phyloP scores from a whole-genome alignment of 2,888 invertebrate species.

The Shargacucullia verbasci region DNA sequence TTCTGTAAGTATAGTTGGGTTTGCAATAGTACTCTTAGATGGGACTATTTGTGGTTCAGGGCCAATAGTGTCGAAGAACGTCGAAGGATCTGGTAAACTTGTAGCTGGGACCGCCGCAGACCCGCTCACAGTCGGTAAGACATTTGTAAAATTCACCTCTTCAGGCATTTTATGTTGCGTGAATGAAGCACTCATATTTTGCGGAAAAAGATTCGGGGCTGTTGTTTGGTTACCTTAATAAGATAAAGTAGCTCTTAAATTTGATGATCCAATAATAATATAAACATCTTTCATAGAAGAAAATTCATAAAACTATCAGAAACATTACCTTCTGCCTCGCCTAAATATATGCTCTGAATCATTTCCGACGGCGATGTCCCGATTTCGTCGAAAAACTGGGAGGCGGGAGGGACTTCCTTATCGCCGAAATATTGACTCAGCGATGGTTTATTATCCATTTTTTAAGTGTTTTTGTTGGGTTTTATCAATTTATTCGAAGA shows the following conservation, averaged over 20 bases:
- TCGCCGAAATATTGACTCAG: conserved; percentile 89
- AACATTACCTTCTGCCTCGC: conserved; percentile 75
- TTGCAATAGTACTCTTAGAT: conserved; percentile 67
- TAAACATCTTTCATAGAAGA: conserved; percentile 10
- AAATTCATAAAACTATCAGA: conserved; percentile 14
- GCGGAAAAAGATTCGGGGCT: conserved; percentile 66
- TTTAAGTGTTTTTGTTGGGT: conserved; percentile 46
- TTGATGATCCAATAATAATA: background rate
- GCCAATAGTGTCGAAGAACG: conserved; percentile 85
- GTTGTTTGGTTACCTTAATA: conserved; percentile 64
- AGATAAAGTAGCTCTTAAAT: conserved; percentile 6
- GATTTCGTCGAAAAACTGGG: conserved; percentile 86
- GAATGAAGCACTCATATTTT: conserved; percentile 74
- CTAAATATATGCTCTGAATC: conserved; percentile 85
- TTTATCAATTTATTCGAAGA: too few species aligned
- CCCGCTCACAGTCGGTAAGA: conserved; percentile 78
- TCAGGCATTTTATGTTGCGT: conserved; percentile 68
- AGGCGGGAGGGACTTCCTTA: conserved; percentile 78
- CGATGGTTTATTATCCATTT: conserved; percentile 86
- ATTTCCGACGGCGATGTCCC: conserved; percentile 84
- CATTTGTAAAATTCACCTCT: conserved; percentile 74
- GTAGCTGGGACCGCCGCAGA: conserved; percentile 76
- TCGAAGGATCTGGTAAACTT: conserved; percentile 84
- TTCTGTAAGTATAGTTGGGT: conserved; percentile 71
- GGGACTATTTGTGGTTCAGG: conserved; percentile 77